Evolutionary conservation across 2,113 vertebrate species (phyloP).

Genomic region (Sarotherodon lohbergeri): DNA sequence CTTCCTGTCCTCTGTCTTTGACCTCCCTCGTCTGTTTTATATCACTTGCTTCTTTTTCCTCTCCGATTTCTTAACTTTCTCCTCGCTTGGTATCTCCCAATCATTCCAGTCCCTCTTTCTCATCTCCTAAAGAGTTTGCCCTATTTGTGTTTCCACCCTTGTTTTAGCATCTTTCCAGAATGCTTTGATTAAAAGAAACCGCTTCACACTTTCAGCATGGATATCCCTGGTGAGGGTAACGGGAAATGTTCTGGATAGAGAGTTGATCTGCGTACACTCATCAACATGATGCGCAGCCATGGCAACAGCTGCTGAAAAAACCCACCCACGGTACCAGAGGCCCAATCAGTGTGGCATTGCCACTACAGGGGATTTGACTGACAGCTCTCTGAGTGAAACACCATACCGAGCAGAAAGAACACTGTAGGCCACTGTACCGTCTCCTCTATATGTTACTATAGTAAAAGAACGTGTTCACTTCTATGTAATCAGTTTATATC

Average conservation of each 20-base stretch:
- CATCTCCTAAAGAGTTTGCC: neutral
- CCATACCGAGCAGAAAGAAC: neutral
- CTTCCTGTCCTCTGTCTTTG: conserved; percentile 8
- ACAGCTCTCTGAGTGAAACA: neutral
- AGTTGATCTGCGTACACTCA: neutral
- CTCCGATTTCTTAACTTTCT: neutral
- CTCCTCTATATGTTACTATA: neutral
- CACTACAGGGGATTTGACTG: conserved; percentile 9
- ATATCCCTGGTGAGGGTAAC: neutral
- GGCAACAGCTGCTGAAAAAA: conserved; percentile 48
- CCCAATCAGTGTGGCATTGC: conserved; percentile 20
- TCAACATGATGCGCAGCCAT: conserved; percentile 42
- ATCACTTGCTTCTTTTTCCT: neutral
- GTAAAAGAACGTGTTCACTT: neutral
- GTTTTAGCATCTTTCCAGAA: neutral
- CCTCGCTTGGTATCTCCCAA: neutral
- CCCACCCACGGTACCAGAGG: conserved; percentile 4
- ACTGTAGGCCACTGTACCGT: neutral
- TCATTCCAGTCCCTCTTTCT: neutral
- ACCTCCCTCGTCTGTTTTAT: conserved; percentile 15
- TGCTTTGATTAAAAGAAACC: neutral
- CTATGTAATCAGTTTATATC: neutral
- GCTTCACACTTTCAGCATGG: neutral
- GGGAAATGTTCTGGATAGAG: conserved; percentile 8
- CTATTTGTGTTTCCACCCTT: neutral